These are phyloP conservation scores for Thunnus maccoyii DNA, from an alignment of 2,113 vertebrate species.

Conservation along the genomic window DNA sequence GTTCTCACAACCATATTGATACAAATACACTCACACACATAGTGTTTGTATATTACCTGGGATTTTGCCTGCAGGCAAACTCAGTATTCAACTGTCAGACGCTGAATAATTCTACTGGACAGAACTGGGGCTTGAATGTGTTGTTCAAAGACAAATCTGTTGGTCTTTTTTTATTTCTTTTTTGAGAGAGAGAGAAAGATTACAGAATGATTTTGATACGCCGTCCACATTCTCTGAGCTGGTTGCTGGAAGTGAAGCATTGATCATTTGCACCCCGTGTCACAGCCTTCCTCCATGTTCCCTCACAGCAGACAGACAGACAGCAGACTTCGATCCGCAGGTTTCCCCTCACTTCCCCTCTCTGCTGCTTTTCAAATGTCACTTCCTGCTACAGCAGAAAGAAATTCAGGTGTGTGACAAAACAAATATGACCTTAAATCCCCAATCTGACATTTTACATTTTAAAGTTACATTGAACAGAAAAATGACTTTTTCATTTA, in stretches of 20 bases:
- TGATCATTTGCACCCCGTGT: conserved; percentile 27
- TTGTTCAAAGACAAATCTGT: conserved; percentile 29
- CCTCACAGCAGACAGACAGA: conserved; percentile 9
- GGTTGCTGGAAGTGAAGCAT: conserved; percentile 16
- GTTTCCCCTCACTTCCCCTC: conserved; percentile 5
- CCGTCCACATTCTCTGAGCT: conserved; percentile 4
- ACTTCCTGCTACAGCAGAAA: conserved; percentile 31
- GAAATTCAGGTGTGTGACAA: conserved; percentile 3
- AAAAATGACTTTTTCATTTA: background rate
- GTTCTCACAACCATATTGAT: background rate
- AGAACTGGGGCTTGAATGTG: conserved; percentile 31
- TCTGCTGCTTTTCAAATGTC: conserved; percentile 53
- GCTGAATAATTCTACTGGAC: conserved; percentile 38
- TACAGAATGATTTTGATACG: conserved; percentile 24
- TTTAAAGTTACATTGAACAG: conserved; percentile 7
- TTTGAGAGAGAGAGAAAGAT: conserved; percentile 7
- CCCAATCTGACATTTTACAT: conserved; percentile 30
- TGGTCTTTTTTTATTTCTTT: background rate
- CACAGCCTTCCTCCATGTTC: conserved; percentile 1
- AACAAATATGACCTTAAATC: conserved; percentile 35
- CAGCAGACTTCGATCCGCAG: conserved; percentile 18
- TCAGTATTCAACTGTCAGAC: conserved; percentile 13
- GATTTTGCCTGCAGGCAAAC: conserved; percentile 18
- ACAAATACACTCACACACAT: conserved; percentile 5
- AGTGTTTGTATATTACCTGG: conserved; percentile 1